These are phyloP conservation scores for Apteryx owenii DNA, from an alignment of 2,113 vertebrate genomes.

Conservation along the genomic window DNA sequence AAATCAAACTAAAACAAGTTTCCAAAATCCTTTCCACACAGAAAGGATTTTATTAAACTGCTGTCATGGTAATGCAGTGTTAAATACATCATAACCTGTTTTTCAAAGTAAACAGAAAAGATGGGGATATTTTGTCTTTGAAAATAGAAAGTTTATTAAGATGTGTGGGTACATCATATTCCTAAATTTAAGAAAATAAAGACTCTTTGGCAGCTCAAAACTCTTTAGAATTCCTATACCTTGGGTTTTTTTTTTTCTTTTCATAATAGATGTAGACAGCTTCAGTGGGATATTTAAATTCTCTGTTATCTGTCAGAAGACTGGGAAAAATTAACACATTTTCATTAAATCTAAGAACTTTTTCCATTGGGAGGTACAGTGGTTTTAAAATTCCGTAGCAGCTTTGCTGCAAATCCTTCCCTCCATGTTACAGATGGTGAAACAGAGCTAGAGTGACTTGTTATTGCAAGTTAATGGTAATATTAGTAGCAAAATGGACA, in stretches of 20 bases:
- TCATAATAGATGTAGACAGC: not conserved
- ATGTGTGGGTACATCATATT: not conserved
- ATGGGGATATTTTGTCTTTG: not conserved
- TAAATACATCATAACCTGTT: not conserved
- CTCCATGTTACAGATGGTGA: not conserved
- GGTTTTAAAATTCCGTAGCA: not conserved
- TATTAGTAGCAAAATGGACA: accelerated
- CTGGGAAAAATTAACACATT: accelerated
- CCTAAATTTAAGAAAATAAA: not conserved
- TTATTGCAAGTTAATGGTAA: not conserved
- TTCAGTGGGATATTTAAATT: not conserved
- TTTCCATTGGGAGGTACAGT: not conserved
- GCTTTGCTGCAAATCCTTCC: not conserved
- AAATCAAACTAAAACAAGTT: conserved; percentile 8
- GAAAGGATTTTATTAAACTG: not conserved
- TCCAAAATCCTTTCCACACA: not conserved
- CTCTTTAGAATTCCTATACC: not conserved
- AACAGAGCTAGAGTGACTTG: not conserved
- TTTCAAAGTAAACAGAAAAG: not conserved
- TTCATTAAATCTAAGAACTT: not conserved
- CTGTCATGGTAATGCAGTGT: not conserved
- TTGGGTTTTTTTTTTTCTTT: not conserved
- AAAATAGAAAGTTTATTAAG: not conserved
- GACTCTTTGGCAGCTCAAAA: not conserved
- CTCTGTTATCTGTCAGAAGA: not conserved